Conservation (phyloP, 35 echinoderm and acorn worm species). For the Ophioderma brevispina region DNA sequence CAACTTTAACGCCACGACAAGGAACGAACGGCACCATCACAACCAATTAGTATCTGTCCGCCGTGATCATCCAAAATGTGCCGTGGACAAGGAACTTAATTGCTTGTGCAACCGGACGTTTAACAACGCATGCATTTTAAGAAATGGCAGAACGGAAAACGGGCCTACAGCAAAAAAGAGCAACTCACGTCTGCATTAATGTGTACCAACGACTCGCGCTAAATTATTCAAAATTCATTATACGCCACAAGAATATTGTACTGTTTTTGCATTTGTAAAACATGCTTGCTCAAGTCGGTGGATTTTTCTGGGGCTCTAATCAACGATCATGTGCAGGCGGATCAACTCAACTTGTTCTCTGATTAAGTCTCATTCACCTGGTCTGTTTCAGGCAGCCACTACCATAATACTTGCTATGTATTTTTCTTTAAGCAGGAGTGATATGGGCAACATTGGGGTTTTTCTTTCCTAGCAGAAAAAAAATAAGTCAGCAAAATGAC, state of each 20-base stretch:
- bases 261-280: background rate
- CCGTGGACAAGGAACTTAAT: background rate
- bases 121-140: background rate
- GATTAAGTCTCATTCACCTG: too few species aligned
- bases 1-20: background rate
- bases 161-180: background rate
- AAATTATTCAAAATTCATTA: slow-evolving; percentile 13
- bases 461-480: too few species aligned
- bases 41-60: background rate
- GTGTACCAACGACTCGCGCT: background rate
- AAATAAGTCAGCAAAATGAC: too few species aligned
- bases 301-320: too few species aligned
- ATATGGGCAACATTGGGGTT: too few species aligned
- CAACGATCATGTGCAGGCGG: too few species aligned
- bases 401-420: too few species aligned
- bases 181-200: background rate
- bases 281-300: background rate
- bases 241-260: background rate
- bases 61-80: background rate
- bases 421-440: too few species aligned
- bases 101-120: background rate
- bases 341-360: too few species aligned
- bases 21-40: background rate
- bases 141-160: background rate
- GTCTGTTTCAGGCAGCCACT: too few species aligned